These are phyloP conservation scores for Sternarchorhynchus goeldii DNA, from an alignment of 2,797 vertebrate species.

Conservation along the genomic window DNA sequence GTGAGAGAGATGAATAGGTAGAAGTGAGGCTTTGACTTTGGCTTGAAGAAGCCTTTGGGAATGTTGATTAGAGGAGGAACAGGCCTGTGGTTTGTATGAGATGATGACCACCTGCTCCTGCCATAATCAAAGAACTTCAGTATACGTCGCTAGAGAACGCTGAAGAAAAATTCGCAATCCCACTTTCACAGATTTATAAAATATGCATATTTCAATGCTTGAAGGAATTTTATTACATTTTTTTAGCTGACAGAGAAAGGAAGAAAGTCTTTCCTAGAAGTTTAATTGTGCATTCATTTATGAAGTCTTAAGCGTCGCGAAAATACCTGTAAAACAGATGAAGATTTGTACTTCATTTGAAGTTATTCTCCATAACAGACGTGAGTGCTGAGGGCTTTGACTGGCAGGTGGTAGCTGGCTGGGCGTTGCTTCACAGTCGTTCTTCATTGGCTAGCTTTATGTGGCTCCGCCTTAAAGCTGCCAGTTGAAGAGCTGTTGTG, in stretches of 20 bases:
- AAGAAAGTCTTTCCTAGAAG: too few species aligned
- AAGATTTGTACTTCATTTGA: background rate
- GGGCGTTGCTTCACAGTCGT: constrained; percentile 85
- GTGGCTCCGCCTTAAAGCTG: constrained; percentile 80
- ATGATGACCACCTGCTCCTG: constrained; percentile 70
- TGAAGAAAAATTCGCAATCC: constrained; percentile 1
- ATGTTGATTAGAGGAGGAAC: constrained; percentile 73
- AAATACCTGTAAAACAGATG: background rate
- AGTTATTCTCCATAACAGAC: background rate
- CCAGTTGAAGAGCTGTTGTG: constrained; percentile 91
- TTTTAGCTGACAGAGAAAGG: too few species aligned
- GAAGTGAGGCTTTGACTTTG: constrained; percentile 11
- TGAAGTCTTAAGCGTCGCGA: too few species aligned
- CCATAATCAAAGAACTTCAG: constrained; percentile 69
- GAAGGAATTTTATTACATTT: too few species aligned
- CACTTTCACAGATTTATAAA: too few species aligned
- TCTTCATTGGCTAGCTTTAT: constrained; percentile 91
- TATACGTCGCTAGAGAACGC: constrained; percentile 38
- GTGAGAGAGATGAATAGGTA: constrained; percentile 50
- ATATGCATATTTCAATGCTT: too few species aligned
- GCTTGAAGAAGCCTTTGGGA: constrained; percentile 48
- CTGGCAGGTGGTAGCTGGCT: constrained; percentile 47
- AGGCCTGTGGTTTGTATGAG: constrained; percentile 71
- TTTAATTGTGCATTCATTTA: too few species aligned
- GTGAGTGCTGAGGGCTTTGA: constrained; percentile 13